phyloP scores from a whole-genome alignment of 2,797 vertebrate species.

The Darevskia mixta region DNA sequence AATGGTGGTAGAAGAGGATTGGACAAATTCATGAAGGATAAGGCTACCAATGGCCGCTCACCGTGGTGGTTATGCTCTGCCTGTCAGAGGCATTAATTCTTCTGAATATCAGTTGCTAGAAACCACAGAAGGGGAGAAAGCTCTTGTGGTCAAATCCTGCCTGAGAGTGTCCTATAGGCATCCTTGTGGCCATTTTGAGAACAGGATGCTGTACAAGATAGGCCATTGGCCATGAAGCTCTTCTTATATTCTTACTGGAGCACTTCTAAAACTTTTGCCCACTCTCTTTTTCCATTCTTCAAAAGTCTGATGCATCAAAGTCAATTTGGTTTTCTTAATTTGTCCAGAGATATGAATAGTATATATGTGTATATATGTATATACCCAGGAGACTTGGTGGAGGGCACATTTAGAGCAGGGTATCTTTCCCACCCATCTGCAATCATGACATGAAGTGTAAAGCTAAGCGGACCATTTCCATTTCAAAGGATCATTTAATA shows the following conservation, averaged over 20 bases:
- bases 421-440: constrained; percentile 55
- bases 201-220: no score
- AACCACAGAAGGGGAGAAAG: no score
- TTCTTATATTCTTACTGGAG: neutral
- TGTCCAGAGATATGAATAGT: constrained; percentile 17
- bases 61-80: no score
- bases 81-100: no score
- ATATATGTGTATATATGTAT: neutral
- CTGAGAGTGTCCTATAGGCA: no score
- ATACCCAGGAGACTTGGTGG: constrained; percentile 40
- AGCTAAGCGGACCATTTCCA: constrained; percentile 63
- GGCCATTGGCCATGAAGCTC: no score
- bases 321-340: constrained; percentile 17
- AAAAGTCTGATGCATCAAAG: constrained; percentile 2
- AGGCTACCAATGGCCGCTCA: no score
- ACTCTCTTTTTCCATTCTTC: neutral
- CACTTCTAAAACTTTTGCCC: neutral
- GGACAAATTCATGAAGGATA: no score
- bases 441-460: constrained; percentile 41
- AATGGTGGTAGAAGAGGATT: no score
- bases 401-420: constrained; percentile 33
- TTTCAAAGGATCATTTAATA: constrained; percentile 73
- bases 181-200: no score
- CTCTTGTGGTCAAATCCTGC: no score
- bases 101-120: no score